Base-by-base conservation (phyloP, 2,888 invertebrate genomes). In the Baccha elongata region DNA sequence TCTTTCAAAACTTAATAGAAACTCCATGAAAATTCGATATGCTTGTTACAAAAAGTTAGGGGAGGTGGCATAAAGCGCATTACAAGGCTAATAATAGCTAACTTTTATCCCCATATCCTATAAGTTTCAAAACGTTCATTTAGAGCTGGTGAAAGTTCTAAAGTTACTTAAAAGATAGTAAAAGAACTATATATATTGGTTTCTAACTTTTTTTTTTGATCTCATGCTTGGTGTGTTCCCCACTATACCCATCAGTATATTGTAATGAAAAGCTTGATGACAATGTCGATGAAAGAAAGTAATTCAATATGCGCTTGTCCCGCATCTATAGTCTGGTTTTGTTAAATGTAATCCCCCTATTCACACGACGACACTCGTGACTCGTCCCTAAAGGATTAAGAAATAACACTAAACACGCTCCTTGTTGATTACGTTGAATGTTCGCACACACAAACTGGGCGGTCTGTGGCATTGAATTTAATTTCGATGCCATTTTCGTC, bases 301-400 rank as follows among this genome's bases (percentile, higher is more conserved):
- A 81, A 81, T 81, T 71, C 32, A 65, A 81, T 71, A 71, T 64
- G 42, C 58, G 52, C 69, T 58, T 40, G 75, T 75, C 75, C 60
- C 71, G 80, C 64, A 58, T 37, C 32, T 58, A n/a, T n/a, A 29
- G 69, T 75, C 69, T 69, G 50, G 37, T 52, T 32, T 60, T 23
- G 65, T 69, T 65, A 52, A 65, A 53, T 65, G 29, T 75, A 65
- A 81, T 69, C 69, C 75, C n/a, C 40, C 23, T 40, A 58, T 58
- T 58, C 58, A 40, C 58, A 58, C 58, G 26, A 65, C 69, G n/a
- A n/a, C n/a, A n/a, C n/a, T n/a, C n/a, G n/a, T n/a, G n/a, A 52
- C 10, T 65, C 46, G 75, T 65, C 67, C 67, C 80, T 65, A 65
- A 75, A 71, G 80, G 80, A 81, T 81, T 75, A 75, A 65, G 21